A percentile compares a stretch with the other conserved stretches of the same genome.
These are phyloP conservation scores for Benthosema pterotum DNA, from an alignment of 2,797 vertebrate genomes.

Conservation along the genomic window DNA sequence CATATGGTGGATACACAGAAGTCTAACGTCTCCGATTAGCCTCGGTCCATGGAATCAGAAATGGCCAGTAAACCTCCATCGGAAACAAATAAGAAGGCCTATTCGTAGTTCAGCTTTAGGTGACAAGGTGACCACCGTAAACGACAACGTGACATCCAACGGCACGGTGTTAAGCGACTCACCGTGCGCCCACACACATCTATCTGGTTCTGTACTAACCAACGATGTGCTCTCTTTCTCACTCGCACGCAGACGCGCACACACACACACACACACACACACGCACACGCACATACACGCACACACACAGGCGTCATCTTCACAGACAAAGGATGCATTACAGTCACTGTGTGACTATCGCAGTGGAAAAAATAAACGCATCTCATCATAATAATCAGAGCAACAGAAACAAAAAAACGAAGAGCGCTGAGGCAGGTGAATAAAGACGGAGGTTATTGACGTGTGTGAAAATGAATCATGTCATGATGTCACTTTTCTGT, in stretches of 20 bases:
- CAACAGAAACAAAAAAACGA: constrained; percentile 58
- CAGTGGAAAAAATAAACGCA: constrained; percentile 39
- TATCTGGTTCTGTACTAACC: no score
- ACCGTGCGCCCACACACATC: no score
- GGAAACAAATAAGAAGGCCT: constrained; percentile 46
- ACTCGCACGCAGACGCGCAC: neutral
- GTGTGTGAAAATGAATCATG: constrained; percentile 45
- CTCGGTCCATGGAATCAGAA: constrained; percentile 32
- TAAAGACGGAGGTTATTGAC: constrained; percentile 28
- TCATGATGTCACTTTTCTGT: constrained; percentile 61
- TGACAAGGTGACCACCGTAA: no score
- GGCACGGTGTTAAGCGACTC: no score
- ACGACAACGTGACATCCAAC: no score
- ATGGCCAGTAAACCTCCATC: constrained; percentile 54
- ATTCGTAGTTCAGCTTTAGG: no score
- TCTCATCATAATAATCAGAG: constrained; percentile 45
- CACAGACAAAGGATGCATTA: neutral
- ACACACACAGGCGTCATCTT: neutral
- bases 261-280: constrained; percentile 3
- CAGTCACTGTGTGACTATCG: constrained; percentile 27
- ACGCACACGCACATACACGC: neutral
- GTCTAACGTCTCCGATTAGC: constrained; percentile 46
- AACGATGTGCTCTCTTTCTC: neutral
- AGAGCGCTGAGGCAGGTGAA: constrained; percentile 18
- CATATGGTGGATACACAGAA: constrained; percentile 51